Evolutionary conservation across 2,888 invertebrate species (phyloP), one percentile per base, ranked within the genome.

Genomic region (Orchesellides sinensis): DNA sequence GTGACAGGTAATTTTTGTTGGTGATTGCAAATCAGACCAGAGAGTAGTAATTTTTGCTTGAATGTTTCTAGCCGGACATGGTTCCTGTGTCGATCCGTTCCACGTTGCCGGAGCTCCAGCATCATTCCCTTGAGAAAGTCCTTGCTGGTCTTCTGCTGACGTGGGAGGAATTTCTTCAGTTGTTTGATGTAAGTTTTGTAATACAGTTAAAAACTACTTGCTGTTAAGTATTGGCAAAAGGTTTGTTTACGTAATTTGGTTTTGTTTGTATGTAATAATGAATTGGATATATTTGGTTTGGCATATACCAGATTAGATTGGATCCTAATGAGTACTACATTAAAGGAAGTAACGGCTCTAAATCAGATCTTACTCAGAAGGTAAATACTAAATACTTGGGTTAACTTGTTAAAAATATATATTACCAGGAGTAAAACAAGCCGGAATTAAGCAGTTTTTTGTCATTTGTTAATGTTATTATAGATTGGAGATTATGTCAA

Each of bases 401-500:
- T 21, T 35, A 5, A 19, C 25, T 23, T 23, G 45, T 17, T 14
- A 61, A 66, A 32, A 40, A 52, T 2, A 35, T 14, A 32, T 32
- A 21, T 32, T 32, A 32, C 10, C 10, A 32, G 32, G 32, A 5
- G 32, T 6, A 32, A 32, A 32, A 32, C 5, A 32, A 32, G 5
- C 32, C 6, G 5, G 32, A 14, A 3, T 32, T 49, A 27, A 10
- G 6, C 8, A n/a, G 32, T 32, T 6, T 32, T 32, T 32, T 32
- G 32, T 32, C n/a, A n/a, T n/a, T 32, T 32, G 32, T 32, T 14
- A 59, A 59, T 23, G 47, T 63, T 32, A 2, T 29, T 73, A 10
- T 19, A 85, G 85, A 82, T 85, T 52, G 79, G 70, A 1, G 83
- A 83, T 5, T 83, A 83, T 32, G 83, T 85, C 3, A 72, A 35